Evolutionary conservation across 92 coral and sea anemone genomes (phyloP).

Genomic region (Porites lobata): DNA sequence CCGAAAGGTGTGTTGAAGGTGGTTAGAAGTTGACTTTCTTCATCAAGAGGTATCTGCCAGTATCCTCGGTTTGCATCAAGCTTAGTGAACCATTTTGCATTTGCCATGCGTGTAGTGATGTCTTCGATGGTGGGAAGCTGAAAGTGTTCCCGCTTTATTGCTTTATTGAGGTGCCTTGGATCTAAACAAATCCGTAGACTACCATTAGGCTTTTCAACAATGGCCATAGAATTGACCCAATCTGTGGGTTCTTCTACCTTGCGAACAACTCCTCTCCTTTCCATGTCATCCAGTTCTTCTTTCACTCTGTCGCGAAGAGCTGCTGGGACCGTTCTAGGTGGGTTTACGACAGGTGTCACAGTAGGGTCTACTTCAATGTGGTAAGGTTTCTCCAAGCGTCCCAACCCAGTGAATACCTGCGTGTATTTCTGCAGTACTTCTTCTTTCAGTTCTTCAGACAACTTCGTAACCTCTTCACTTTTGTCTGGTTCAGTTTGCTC

Average conservation of each 20-base stretch:
- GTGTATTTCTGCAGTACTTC: conserved; percentile 38
- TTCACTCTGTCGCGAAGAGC: conserved; percentile 35
- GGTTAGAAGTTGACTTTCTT: conserved; percentile 49
- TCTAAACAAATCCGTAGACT: conserved; percentile 1
- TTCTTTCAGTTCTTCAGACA: conserved; percentile 34
- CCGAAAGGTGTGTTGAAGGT: conserved; percentile 26
- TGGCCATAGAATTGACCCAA: conserved; percentile 27
- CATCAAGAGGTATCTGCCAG: conserved; percentile 44
- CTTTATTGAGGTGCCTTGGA: conserved; percentile 56
- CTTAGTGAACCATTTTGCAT: conserved; percentile 34
- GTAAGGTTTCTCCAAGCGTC: conserved; percentile 63
- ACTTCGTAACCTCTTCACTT: conserved; percentile 30
- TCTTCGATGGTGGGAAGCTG: conserved; percentile 57
- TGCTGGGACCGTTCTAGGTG: conserved; percentile 38
- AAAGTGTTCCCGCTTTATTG: conserved; percentile 30
- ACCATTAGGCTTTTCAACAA: conserved; percentile 52
- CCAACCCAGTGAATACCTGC: conserved; percentile 63
- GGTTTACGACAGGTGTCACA: conserved; percentile 30
- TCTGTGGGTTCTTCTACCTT: conserved; percentile 15
- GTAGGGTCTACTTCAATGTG: conserved; percentile 10
- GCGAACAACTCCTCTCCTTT: too few relatives aligned
- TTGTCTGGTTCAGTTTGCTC: conserved; percentile 40
- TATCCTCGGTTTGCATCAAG: conserved; percentile 56
- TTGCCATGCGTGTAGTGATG: background rate
- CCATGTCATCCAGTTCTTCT: background rate